phyloP scores from a whole-genome alignment of 1,140 invertebrate species.

The Gonatopus flavifemur region DNA sequence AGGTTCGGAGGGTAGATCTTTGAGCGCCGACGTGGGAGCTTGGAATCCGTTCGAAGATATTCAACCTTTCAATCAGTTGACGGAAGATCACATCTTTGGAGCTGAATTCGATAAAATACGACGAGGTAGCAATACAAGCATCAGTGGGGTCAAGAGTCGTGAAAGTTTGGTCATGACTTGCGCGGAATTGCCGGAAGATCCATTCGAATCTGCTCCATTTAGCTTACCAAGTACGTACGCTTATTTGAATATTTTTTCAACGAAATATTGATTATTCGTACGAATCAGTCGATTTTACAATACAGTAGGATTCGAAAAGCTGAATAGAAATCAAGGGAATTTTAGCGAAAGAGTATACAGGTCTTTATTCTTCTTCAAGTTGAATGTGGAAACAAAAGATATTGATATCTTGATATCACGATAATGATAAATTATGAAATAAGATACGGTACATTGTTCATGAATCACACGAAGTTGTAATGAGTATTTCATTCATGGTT shows the following conservation, averaged over 20 bases:
- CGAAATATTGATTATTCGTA: neutral
- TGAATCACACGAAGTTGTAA: no score
- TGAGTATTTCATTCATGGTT: no score
- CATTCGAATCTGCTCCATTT: conserved; percentile 81
- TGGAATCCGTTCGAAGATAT: conserved; percentile 85
- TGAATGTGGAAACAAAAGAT: no score
- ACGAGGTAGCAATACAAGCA: conserved; percentile 80
- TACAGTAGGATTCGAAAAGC: no score
- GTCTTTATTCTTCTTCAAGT: no score
- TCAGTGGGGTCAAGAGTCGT: conserved; percentile 74
- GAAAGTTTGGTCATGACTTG: conserved; percentile 76
- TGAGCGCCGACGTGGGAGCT: conserved; percentile 67
- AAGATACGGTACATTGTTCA: no score
- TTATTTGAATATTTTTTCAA: neutral
- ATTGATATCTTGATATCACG: no score
- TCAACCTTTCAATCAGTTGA: conserved; percentile 72
- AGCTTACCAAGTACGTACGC: conserved; percentile 66
- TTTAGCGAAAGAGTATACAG: no score
- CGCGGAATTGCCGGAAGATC: conserved; percentile 70
- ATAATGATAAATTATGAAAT: no score
- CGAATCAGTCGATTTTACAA: no score
- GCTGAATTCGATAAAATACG: conserved; percentile 85
- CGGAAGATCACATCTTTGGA: conserved; percentile 83
- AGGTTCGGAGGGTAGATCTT: conserved; percentile 58
- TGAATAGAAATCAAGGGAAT: neutral